A percentile compares a stretch with the other conserved stretches of the same genome.
phyloP scores from a whole-genome alignment of 1,140 invertebrate genomes.

The Eupristina koningsbergeri region DNA sequence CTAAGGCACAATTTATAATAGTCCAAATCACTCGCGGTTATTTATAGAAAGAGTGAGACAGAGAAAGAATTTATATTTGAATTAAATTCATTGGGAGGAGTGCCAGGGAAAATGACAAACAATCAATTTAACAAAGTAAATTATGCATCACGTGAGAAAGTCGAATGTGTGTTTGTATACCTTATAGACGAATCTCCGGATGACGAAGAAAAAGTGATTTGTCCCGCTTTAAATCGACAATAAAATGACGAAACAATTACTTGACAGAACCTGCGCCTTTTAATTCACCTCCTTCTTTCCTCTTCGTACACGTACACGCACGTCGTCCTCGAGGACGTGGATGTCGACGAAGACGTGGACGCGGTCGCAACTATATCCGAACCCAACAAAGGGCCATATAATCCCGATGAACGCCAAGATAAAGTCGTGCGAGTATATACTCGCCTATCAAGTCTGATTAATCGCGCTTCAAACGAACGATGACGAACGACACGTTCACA shows the following conservation, averaged over 20 bases:
- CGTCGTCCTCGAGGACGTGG: too few species aligned
- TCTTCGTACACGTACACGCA: background rate
- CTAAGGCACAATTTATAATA: background rate
- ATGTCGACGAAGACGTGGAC: background rate
- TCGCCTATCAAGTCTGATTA: slow-evolving; percentile 49
- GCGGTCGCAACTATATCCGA: slow-evolving; percentile 27
- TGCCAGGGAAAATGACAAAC: background rate
- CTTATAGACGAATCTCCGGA: too few species aligned
- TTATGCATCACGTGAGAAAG: background rate
- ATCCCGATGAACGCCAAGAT: slow-evolving; percentile 48
- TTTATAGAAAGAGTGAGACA: background rate
- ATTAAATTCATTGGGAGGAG: too few species aligned
- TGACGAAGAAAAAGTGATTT: slow-evolving; percentile 11
- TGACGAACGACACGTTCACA: slow-evolving; percentile 50
- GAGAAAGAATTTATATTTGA: background rate
- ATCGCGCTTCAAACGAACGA: slow-evolving; percentile 48
- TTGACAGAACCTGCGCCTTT: slow-evolving; percentile 21
- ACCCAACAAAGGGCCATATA: slow-evolving; percentile 49
- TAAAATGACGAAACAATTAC: slow-evolving; percentile 51
- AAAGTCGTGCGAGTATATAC: slow-evolving; percentile 34
- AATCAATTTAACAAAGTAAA: background rate
- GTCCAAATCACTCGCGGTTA: background rate
- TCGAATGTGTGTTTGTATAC: background rate
- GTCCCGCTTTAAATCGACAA: slow-evolving; percentile 40
- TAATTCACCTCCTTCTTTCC: slow-evolving; percentile 5